A percentile compares a stretch with the other conserved stretches of the same genome.
These are phyloP conservation scores for Venustoraphidia nigricollis DNA, from an alignment of 2,888 invertebrate genomes.

Conservation along the genomic window DNA sequence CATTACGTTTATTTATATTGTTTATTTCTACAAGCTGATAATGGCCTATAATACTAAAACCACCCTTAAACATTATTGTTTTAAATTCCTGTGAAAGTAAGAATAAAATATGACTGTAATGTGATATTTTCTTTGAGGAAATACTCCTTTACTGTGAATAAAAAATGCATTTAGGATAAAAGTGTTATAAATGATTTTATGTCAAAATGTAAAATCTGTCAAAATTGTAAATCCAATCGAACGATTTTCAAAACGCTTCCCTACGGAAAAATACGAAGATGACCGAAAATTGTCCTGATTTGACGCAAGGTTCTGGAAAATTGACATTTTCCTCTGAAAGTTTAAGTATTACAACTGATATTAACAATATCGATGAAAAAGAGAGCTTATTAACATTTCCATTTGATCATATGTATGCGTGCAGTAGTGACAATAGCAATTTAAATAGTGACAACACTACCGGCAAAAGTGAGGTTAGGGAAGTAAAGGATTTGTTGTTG, in stretches of 20 bases:
- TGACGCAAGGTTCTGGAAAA: constrained; percentile 21
- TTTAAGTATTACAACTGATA: constrained; percentile 10
- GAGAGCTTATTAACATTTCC: constrained; percentile 43
- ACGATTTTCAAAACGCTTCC: constrained; percentile 3
- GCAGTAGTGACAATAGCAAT: constrained; percentile 31
- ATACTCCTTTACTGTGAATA: too few relatives aligned
- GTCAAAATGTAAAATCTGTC: not conserved
- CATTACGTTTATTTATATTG: too few relatives aligned
- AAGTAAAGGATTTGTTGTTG: constrained; percentile 61
- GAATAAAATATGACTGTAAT: too few relatives aligned
- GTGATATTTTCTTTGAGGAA: too few relatives aligned
- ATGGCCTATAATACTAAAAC: too few relatives aligned
- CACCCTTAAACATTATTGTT: too few relatives aligned
- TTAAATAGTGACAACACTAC: constrained; percentile 15
- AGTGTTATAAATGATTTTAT: too few relatives aligned
- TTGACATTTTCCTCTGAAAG: constrained; percentile 10
- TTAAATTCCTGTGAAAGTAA: too few relatives aligned
- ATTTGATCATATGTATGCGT: constrained; percentile 61
- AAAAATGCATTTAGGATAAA: too few relatives aligned
- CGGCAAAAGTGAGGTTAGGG: constrained; percentile 44
- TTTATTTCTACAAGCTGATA: too few relatives aligned
- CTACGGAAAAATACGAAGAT: constrained; percentile 27
- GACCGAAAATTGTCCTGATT: constrained; percentile 28
- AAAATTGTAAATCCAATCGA: constrained; percentile 2
- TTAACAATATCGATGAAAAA: constrained; percentile 24